phyloP scores from a whole-genome alignment of 2,888 invertebrate genomes.

The Antheraea assamensis region DNA sequence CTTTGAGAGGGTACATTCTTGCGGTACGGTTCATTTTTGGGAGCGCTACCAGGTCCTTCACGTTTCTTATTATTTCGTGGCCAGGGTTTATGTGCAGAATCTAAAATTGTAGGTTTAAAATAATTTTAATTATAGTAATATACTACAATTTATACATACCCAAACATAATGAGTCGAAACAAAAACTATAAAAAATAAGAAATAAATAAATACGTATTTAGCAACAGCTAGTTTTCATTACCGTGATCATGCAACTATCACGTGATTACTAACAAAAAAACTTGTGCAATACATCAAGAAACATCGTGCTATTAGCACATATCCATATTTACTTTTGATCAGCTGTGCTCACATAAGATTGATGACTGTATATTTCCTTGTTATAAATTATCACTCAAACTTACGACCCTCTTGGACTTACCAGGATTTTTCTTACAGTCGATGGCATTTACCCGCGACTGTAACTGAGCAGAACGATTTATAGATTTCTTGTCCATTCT shows the following conservation, averaged over 20 bases:
- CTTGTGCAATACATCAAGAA: background rate
- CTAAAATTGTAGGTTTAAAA: conserved; percentile 36
- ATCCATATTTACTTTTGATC: background rate
- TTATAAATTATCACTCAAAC: background rate
- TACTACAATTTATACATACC: background rate
- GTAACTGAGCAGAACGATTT: conserved; percentile 85
- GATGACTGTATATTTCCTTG: background rate
- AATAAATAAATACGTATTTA: background rate
- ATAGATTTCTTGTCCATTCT: conserved; percentile 91
- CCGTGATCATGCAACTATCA: background rate
- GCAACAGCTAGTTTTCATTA: background rate
- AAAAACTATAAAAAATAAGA: background rate
- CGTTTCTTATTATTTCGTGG: conserved; percentile 85
- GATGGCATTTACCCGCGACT: conserved; percentile 86
- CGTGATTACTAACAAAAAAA: background rate
- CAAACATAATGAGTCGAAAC: background rate
- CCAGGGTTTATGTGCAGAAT: conserved; percentile 82
- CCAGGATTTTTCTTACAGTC: conserved; percentile 89
- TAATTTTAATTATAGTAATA: background rate
- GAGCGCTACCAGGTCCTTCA: conserved; percentile 81
- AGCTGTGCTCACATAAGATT: background rate
- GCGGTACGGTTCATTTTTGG: conserved; percentile 84
- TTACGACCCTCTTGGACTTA: conserved; percentile 66
- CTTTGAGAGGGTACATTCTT: conserved; percentile 86
- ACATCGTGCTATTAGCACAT: background rate